Evolutionary conservation across 2,888 invertebrate species (phyloP).

Genomic region (Cataglyphis livida): DNA sequence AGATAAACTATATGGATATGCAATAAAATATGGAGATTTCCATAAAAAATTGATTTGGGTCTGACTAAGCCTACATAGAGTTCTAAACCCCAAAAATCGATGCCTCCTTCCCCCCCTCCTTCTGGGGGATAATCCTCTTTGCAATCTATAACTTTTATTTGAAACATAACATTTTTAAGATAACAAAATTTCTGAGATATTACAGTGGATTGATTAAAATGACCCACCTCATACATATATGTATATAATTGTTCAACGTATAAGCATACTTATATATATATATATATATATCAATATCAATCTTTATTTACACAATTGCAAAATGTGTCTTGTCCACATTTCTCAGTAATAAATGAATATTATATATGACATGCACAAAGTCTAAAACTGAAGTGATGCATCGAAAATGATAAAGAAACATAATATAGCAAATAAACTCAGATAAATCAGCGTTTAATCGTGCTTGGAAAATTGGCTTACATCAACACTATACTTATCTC

Average conservation of each 20-base stretch:
- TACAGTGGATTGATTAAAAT: no score
- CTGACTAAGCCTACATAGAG: no score
- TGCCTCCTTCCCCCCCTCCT: no score
- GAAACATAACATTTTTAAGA: no score
- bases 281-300: background rate
- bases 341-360: conserved; percentile 24
- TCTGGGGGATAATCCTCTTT: no score
- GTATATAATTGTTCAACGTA: background rate
- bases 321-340: background rate
- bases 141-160: no score
- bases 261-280: background rate
- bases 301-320: conserved; percentile 31
- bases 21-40: no score
- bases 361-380: conserved; percentile 15
- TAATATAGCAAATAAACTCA: conserved; percentile 63
- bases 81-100: no score
- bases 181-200: no score
- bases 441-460: conserved; percentile 4
- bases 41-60: no score
- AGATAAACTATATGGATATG: no score
- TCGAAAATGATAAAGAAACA: conserved; percentile 57
- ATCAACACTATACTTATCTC: conserved; percentile 24
- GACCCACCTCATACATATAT: background rate
- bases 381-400: conserved; percentile 50
- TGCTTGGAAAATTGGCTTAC: conserved; percentile 9